Evolutionary conservation across 2,888 invertebrate species (phyloP).

Genomic region (Synanthedon andrenaeformis): DNA sequence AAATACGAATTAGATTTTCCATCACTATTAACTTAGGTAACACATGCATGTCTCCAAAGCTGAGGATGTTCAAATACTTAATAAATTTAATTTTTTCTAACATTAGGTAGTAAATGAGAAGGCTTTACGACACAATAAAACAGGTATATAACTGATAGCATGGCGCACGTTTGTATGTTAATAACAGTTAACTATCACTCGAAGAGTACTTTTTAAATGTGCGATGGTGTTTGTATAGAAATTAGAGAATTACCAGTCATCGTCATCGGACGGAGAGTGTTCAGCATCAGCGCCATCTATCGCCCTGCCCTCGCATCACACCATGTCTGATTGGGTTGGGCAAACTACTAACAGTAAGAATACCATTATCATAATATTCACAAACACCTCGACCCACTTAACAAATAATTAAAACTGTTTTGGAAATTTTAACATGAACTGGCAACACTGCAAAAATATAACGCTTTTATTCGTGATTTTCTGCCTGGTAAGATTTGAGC

Average conservation of each 20-base stretch:
- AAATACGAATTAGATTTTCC: too few species aligned
- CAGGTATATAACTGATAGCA: constrained; percentile 29
- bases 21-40: too few species aligned
- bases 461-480: too few species aligned
- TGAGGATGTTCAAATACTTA: too few species aligned
- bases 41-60: too few species aligned
- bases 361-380: constrained; percentile 7
- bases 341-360: constrained; percentile 86
- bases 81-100: constrained; percentile 21
- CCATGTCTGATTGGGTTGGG: constrained; percentile 87
- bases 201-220: constrained; percentile 4
- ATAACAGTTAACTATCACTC: constrained; percentile 5
- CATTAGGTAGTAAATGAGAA: constrained; percentile 43
- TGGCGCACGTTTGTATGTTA: constrained; percentile 6
- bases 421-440: too few species aligned
- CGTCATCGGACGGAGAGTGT: constrained; percentile 75
- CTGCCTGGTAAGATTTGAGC: too few species aligned
- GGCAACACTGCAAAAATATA: too few species aligned
- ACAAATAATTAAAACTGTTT: background rate
- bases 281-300: constrained; percentile 73
- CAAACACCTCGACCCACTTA: background rate
- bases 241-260: constrained; percentile 60
- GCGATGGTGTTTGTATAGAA: constrained; percentile 39
- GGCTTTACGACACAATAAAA: constrained; percentile 29
- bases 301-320: constrained; percentile 65